Conservation (phyloP, 2,888 invertebrate genomes). For the Liodrosophila aerea region DNA sequence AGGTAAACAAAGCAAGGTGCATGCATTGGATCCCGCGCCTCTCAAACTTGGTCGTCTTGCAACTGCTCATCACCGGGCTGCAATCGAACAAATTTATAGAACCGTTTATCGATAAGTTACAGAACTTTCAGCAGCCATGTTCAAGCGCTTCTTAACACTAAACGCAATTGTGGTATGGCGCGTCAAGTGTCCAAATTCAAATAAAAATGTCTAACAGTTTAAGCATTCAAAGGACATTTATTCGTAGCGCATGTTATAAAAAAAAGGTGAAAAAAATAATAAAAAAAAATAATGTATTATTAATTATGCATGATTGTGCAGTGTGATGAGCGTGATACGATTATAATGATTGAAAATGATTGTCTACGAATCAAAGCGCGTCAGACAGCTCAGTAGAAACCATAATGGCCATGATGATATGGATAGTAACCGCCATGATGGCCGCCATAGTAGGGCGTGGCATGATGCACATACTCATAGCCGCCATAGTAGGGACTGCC, state of each 20-base stretch:
- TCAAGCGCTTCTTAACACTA: too few relatives aligned
- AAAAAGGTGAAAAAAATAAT: slow-evolving; percentile 12
- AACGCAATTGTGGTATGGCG: slow-evolving; percentile 4
- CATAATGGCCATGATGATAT: slow-evolving; percentile 69
- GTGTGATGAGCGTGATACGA: slow-evolving; percentile 26
- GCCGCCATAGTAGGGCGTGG: slow-evolving; percentile 64
- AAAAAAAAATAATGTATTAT: slow-evolving; percentile 11
- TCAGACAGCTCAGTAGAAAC: slow-evolving; percentile 44
- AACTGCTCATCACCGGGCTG: too few relatives aligned
- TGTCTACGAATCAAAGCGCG: slow-evolving; percentile 1
- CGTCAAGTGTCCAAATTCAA: slow-evolving; percentile 13
- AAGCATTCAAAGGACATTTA: slow-evolving; percentile 46
- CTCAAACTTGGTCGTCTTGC: too few relatives aligned
- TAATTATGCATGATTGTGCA: slow-evolving; percentile 18
- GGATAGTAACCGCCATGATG: slow-evolving; percentile 62
- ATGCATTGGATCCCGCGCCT: too few relatives aligned
- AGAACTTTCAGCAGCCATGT: too few relatives aligned
- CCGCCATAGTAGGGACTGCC: slow-evolving; percentile 63
- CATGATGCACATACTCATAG: slow-evolving; percentile 58
- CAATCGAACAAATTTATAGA: too few relatives aligned
- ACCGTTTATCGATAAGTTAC: too few relatives aligned
- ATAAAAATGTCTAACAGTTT: slow-evolving; percentile 3
- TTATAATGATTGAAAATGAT: slow-evolving; percentile 30
- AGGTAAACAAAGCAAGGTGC: too few relatives aligned
- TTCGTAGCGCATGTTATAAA: slow-evolving; percentile 30